phyloP scores from a whole-genome alignment of 2,113 vertebrate genomes.

The Ramphastos sulfuratus region DNA sequence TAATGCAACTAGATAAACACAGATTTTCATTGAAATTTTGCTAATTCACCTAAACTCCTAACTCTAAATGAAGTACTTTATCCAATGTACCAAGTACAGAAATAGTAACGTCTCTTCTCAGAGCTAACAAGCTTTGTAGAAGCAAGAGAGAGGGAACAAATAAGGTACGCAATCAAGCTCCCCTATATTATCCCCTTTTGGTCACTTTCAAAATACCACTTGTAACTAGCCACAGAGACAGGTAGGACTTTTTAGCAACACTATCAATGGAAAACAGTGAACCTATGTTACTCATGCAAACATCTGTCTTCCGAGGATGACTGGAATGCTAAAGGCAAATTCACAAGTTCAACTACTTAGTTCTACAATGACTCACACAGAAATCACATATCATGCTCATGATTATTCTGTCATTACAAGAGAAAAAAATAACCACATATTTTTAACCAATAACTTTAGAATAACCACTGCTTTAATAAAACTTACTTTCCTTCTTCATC shows the following conservation, averaged over 20 bases:
- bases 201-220: background rate
- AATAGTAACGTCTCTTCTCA: background rate
- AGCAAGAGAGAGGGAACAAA: background rate
- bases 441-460: background rate
- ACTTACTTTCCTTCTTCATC: slow-evolving; percentile 98
- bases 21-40: background rate
- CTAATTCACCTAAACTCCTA: background rate
- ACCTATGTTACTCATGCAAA: fast-evolving
- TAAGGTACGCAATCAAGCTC: fast-evolving
- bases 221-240: fast-evolving
- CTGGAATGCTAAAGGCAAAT: background rate
- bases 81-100: background rate
- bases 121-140: background rate
- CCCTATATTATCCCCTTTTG: fast-evolving
- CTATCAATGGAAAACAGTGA: fast-evolving
- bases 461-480: background rate
- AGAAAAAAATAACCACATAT: background rate
- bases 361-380: background rate
- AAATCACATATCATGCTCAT: fast-evolving
- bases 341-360: background rate
- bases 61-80: background rate
- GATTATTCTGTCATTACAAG: background rate
- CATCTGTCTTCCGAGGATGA: background rate
- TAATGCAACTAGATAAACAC: background rate
- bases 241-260: background rate